These are phyloP conservation scores for Pyrocoelia pectoralis DNA, from an alignment of 2,888 invertebrate species.

Conservation along the genomic window DNA sequence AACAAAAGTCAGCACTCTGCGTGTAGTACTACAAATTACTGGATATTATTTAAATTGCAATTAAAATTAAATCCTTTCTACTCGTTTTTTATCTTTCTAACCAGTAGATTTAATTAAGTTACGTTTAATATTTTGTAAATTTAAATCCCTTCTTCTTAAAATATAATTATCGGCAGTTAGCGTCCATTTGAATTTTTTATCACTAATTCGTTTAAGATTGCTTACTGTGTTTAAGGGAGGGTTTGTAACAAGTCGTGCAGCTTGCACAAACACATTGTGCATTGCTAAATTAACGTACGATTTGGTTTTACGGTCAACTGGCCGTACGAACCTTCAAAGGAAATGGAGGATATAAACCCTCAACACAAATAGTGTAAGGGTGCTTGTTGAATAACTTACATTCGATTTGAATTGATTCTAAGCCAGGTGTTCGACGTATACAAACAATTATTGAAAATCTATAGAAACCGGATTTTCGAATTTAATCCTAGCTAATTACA, in stretches of 20 bases:
- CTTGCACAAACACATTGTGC: constrained; percentile 47
- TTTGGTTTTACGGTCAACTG: constrained; percentile 42
- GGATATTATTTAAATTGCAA: constrained; percentile 28
- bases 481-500: not conserved
- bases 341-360: constrained; percentile 40
- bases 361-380: constrained; percentile 39
- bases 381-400: constrained; percentile 45
- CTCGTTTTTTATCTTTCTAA: constrained; percentile 11
- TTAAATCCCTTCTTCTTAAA: constrained; percentile 5
- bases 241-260: constrained; percentile 19
- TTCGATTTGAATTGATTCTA: constrained; percentile 38
- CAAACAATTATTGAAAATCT: constrained; percentile 14
- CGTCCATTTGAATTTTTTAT: not conserved
- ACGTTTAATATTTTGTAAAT: constrained; percentile 20
- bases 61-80: constrained; percentile 27
- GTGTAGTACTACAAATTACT: constrained; percentile 21
- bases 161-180: not conserved
- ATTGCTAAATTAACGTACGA: constrained; percentile 45
- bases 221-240: not conserved
- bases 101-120: constrained; percentile 23
- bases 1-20: constrained; percentile 22
- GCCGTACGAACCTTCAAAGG: constrained; percentile 43
- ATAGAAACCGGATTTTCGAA: constrained; percentile 1
- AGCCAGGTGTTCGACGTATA: constrained; percentile 44
- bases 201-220: not conserved